Evolutionary conservation across 2,888 invertebrate genomes (phyloP).

Genomic region (Allacma fusca): DNA sequence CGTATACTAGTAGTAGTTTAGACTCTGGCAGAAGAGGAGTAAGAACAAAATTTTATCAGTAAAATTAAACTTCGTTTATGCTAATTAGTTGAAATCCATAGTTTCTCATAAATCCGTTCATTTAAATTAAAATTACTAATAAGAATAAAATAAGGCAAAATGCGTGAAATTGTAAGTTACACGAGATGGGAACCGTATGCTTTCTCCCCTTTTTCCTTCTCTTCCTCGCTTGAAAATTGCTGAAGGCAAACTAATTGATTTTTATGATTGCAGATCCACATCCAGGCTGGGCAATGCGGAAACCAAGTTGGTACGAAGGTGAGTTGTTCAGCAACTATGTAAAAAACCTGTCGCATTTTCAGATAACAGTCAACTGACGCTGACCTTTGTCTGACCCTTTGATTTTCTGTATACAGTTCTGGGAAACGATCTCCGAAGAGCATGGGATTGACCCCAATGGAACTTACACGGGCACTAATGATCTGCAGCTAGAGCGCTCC

Average conservation of each 20-base stretch:
- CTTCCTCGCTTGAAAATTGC: too few species aligned
- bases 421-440: constrained; percentile 66
- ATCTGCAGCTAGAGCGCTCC: constrained; percentile 77
- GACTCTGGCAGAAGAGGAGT: too few species aligned
- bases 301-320: constrained; percentile 51
- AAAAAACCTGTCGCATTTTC: not conserved
- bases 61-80: too few species aligned
- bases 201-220: too few species aligned
- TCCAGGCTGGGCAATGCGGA: constrained; percentile 50
- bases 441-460: constrained; percentile 79
- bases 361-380: too few species aligned
- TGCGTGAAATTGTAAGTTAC: constrained; percentile 11
- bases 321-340: constrained; percentile 62
- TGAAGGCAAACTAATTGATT: not conserved
- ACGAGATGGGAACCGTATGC: not conserved
- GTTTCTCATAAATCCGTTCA: too few species aligned
- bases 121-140: not conserved
- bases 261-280: constrained; percentile 30
- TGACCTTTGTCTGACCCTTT: too few species aligned
- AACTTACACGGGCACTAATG: constrained; percentile 74
- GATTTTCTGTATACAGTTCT: constrained; percentile 1
- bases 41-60: too few species aligned
- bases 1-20: too few species aligned
- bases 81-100: too few species aligned
- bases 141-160: not conserved